Percentiles rank a stretch among this genome's conserved stretches.
Conservation (phyloP, 2,797 vertebrate species). For the Catharus ustulatus region DNA sequence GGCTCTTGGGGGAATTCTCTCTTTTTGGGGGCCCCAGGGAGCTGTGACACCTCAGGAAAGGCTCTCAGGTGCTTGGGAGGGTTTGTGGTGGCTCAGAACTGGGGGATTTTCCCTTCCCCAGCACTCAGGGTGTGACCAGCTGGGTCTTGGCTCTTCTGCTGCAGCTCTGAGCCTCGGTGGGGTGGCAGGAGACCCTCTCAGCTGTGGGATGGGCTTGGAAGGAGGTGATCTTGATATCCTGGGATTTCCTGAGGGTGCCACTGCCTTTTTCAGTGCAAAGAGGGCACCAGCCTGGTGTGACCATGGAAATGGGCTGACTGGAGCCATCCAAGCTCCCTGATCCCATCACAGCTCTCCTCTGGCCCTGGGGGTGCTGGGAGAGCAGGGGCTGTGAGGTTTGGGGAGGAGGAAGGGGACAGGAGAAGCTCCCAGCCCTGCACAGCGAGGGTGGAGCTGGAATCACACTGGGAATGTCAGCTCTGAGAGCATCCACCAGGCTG, state of each 20-base stretch:
- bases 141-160: rapidly evolving
- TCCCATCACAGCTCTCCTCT: rapidly evolving
- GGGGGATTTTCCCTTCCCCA: neutral
- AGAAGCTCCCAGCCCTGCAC: neutral
- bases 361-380: neutral
- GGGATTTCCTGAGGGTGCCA: neutral
- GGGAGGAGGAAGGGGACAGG: neutral
- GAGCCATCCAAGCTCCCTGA: neutral
- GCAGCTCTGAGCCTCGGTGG: neutral
- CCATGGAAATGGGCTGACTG: rapidly evolving
- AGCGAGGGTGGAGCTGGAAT: neutral
- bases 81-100: neutral
- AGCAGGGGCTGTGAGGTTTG: neutral
- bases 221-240: rapidly evolving
- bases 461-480: neutral
- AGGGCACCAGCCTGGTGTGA: neutral
- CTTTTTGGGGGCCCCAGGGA: neutral
- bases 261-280: neutral
- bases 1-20: neutral
- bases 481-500: neutral
- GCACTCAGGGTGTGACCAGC: rapidly evolving
- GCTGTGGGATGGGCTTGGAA: rapidly evolving
- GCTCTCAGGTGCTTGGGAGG: neutral
- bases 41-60: neutral
- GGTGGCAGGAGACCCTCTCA: neutral